Conservation (phyloP, 1,140 invertebrate species). For the Hydropsyche tenuis region DNA sequence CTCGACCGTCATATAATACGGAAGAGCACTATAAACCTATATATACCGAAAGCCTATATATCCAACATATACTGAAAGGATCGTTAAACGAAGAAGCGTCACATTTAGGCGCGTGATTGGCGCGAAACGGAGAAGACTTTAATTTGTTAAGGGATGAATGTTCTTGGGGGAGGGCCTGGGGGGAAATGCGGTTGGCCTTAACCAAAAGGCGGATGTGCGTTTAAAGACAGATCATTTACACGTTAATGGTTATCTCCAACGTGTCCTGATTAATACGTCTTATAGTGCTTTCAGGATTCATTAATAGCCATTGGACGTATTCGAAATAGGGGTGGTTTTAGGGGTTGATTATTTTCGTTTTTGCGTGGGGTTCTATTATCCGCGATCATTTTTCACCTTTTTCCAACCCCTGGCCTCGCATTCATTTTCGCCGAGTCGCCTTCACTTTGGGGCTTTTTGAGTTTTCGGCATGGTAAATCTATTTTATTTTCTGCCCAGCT, state of each 20-base stretch:
- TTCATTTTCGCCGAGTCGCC: constrained; percentile 2
- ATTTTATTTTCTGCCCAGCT: background rate
- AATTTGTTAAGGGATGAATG: no score
- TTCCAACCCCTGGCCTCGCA: background rate
- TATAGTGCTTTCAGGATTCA: background rate
- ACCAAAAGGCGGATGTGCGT: background rate
- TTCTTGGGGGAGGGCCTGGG: background rate
- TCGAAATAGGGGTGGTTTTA: background rate
- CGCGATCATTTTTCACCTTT: constrained; percentile 18
- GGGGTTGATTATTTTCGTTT: background rate
- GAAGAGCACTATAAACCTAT: no score
- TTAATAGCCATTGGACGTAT: background rate
- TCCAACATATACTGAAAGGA: no score
- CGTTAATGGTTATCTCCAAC: background rate
- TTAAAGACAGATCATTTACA: constrained; percentile 23
- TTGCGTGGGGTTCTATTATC: constrained; percentile 3
- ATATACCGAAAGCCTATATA: no score
- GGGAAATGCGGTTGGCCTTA: background rate
- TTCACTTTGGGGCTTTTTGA: constrained; percentile 1
- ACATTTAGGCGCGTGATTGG: no score
- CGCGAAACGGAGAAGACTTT: no score
- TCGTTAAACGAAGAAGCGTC: no score
- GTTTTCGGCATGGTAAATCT: background rate
- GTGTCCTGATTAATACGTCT: constrained; percentile 9
- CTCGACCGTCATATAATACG: no score